Evolutionary conservation across 2,888 invertebrate genomes (phyloP).

Genomic region (Agrotis segetum): DNA sequence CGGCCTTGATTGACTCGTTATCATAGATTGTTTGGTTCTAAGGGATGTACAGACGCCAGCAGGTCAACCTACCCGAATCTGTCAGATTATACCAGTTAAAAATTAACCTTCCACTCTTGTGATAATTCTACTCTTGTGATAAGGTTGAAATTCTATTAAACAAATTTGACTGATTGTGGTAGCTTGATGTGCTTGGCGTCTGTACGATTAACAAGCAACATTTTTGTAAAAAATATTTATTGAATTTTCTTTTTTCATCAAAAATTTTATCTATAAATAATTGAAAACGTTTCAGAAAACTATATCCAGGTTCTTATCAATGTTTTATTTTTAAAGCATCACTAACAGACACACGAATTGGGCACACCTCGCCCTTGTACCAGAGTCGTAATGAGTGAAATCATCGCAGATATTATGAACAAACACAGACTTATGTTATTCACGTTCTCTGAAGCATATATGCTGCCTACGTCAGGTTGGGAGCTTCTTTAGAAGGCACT

Average conservation of each 20-base stretch:
- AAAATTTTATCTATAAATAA: not conserved
- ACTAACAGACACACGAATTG: conserved; percentile 5
- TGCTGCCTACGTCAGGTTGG: conserved; percentile 38
- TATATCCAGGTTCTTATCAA: not conserved
- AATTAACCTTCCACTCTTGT: too few species aligned
- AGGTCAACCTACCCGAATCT: too few species aligned
- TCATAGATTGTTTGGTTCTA: not conserved
- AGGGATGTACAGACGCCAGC: not conserved
- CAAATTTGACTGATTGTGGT: too few species aligned
- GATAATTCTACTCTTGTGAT: too few species aligned
- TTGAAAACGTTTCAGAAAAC: not conserved
- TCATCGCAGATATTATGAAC: conserved; percentile 50
- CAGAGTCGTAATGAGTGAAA: conserved; percentile 48
- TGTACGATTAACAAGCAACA: too few species aligned
- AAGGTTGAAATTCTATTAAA: too few species aligned
- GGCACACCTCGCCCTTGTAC: conserved; percentile 35
- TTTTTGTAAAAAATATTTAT: not conserved
- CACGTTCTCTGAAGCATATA: conserved; percentile 37
- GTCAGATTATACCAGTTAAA: too few species aligned
- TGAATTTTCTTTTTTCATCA: not conserved
- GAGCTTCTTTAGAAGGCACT: conserved; percentile 3
- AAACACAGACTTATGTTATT: conserved; percentile 47
- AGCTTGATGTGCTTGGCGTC: too few species aligned
- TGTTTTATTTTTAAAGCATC: conserved; percentile 24
- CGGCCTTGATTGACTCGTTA: not conserved